These are phyloP conservation scores for Cyanoramphus novaezelandiae DNA, from an alignment of 2,113 vertebrate genomes.

Conservation along the genomic window DNA sequence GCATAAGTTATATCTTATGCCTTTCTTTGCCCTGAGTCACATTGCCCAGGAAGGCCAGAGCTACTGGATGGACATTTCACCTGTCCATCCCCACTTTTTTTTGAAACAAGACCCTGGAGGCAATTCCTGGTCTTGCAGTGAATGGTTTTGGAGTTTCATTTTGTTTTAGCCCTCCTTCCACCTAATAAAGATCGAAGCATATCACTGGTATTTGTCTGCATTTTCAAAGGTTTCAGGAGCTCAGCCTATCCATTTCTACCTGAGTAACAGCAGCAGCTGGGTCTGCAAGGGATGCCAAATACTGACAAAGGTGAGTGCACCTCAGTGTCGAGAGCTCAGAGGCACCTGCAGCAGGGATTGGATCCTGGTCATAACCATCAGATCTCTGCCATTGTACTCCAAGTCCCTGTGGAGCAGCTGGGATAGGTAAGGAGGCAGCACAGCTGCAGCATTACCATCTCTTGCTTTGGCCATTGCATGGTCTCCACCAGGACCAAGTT, in stretches of 20 bases:
- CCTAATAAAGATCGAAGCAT: neutral
- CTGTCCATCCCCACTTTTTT: neutral
- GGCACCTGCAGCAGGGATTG: neutral
- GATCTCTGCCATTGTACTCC: neutral
- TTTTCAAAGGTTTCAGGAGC: neutral
- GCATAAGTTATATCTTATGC: neutral
- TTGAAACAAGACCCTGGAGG: neutral
- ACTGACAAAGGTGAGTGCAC: neutral
- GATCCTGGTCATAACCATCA: neutral
- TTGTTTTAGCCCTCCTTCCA: neutral
- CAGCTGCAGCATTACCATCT: neutral
- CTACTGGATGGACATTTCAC: neutral
- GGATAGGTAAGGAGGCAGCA: neutral
- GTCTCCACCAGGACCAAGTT: neutral
- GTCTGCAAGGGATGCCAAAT: neutral
- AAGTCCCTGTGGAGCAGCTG: neutral
- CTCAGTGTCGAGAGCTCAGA: neutral
- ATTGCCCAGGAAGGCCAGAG: neutral
- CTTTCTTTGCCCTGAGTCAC: neutral
- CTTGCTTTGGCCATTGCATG: neutral
- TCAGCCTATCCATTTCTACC: neutral
- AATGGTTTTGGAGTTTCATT: neutral
- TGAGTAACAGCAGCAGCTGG: neutral
- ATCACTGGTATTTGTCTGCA: neutral
- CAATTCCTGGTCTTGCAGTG: neutral